Base-by-base conservation (phyloP, 2,113 vertebrate genomes). In the Gallinago media region DNA sequence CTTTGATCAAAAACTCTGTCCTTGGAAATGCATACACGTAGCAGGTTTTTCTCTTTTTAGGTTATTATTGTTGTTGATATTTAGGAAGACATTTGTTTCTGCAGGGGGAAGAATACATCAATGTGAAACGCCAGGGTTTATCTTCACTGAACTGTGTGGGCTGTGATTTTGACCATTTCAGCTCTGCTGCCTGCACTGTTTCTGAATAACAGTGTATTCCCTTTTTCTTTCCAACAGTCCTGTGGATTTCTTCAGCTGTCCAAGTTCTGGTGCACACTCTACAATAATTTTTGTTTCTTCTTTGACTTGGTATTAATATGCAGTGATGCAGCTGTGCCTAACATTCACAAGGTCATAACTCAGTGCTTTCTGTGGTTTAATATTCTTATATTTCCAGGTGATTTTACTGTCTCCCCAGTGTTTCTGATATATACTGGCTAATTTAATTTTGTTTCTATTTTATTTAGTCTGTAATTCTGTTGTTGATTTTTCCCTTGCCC, bases 401-500 rank as follows among this genome's bases (percentile, higher is more conserved):
- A 84, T 95, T 89, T 96, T 27, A 58, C 92, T 97, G 84, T 94
- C 91, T 94, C 78, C 94, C 77, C 76, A 47, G 75, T 97, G 97
- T 97, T 97, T 97, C 95, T 95, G 98, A 91, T 95, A 95, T 95
- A 92, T 94, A 63, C 94, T 96, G 97, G 70, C 97, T 98, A 96
- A 98, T 98, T 98, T 98, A 92, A 97, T 97, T 98, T 98, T 95
- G 93, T 97, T 98, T 96, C 97, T 97, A 8, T 97, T 98, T 98
- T 95, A 98, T 98, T 99, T 98, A 98, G 97, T 99, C 97, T 98
- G 98, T 99, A 98, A 99, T 98, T 98, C 98, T 98, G 98, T 98
- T 98, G 98, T 98, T 97, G 97, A 97, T 98, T 98, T 98, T 98
- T 97, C 96, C 98, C 97, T 98, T 99, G 96, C 97, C 97, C 98